These are phyloP conservation scores for Odontesthes bonariensis DNA, from an alignment of 2,113 vertebrate species.

Conservation along the genomic window DNA sequence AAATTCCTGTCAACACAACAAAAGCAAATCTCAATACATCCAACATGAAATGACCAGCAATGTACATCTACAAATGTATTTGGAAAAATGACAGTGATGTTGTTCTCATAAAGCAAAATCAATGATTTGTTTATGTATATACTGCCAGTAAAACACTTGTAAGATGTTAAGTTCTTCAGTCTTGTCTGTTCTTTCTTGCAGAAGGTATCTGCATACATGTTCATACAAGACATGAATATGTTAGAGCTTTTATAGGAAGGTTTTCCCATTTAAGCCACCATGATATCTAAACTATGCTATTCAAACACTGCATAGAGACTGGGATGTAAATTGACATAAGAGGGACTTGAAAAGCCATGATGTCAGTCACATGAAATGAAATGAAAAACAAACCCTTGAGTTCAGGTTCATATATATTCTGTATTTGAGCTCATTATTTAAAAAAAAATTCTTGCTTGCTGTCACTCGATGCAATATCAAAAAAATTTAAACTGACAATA, in stretches of 20 bases:
- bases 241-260: slow-evolving; percentile 17
- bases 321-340: slow-evolving; percentile 31
- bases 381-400: slow-evolving; percentile 4
- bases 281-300: slow-evolving; percentile 38
- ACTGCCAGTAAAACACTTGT: slow-evolving; percentile 24
- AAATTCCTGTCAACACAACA: not conserved
- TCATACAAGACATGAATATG: slow-evolving; percentile 28
- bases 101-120: not conserved
- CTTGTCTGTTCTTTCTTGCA: not conserved
- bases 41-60: slow-evolving; percentile 2
- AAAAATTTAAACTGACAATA: not conserved
- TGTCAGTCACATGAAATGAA: not conserved
- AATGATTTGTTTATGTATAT: not conserved
- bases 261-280: slow-evolving; percentile 43
- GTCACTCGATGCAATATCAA: not conserved
- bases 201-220: slow-evolving; percentile 15
- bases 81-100: not conserved
- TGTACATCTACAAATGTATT: not conserved
- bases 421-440: slow-evolving; percentile 1
- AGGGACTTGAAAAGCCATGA: slow-evolving; percentile 8
- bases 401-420: not conserved
- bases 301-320: slow-evolving; percentile 24
- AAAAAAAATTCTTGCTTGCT: not conserved
- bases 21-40: not conserved
- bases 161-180: not conserved